phyloP scores from a whole-genome alignment of 2,888 invertebrate genomes.

The Stenolophus ochropezus region DNA sequence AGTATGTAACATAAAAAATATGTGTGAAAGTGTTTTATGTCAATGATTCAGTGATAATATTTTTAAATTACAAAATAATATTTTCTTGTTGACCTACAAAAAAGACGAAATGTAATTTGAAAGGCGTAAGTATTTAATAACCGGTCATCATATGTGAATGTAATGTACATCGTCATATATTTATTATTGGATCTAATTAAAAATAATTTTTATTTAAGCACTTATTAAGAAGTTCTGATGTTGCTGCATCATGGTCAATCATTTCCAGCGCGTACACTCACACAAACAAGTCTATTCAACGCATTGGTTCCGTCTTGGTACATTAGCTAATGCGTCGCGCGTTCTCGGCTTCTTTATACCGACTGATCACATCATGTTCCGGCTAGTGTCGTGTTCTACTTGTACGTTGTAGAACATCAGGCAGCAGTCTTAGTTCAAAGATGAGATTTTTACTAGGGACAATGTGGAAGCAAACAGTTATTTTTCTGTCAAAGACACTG shows the following conservation, averaged over 20 bases:
- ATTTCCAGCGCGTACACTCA: conserved; percentile 45
- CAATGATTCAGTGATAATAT: no score
- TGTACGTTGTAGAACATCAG: not conserved
- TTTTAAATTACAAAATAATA: no score
- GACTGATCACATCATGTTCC: not conserved
- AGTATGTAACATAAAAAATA: no score
- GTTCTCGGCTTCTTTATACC: not conserved
- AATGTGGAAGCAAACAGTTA: not conserved
- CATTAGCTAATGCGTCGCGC: conserved; percentile 18
- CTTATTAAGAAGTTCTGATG: conserved; percentile 13
- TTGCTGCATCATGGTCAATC: conserved; percentile 47
- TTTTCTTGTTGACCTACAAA: no score
- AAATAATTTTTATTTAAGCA: conserved; percentile 9
- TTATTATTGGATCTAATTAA: conserved; percentile 6
- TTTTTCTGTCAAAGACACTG: not conserved
- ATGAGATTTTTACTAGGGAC: conserved; percentile 15
- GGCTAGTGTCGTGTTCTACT: not conserved
- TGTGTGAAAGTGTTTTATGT: no score
- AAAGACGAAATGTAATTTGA: no score
- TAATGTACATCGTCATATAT: not conserved
- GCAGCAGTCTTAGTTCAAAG: not conserved
- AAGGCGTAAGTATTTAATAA: not conserved
- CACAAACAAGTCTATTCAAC: conserved; percentile 38
- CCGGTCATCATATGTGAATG: not conserved
- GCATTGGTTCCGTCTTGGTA: conserved; percentile 40